Evolutionary conservation across 2,113 vertebrate genomes (phyloP), one percentile per base, ranked within the genome.

Genomic region (Indri indri): DNA sequence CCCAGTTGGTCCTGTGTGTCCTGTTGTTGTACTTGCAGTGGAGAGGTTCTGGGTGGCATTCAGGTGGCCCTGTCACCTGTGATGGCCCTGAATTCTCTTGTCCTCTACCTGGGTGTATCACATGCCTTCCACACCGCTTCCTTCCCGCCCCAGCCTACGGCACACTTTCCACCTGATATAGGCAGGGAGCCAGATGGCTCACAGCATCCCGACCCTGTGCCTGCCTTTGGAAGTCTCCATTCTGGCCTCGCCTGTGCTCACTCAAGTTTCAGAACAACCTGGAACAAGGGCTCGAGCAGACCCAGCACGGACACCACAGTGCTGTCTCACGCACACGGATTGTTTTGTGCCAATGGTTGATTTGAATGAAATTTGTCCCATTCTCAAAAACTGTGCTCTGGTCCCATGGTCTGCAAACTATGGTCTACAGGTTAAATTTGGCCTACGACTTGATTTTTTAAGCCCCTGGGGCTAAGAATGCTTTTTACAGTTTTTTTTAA

Each of bases 301-400:
- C 3, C 50, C 25, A 74, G n/a, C 37, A 11, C 34, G 0, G 25
- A 3, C 6, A 0, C 3, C 25, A 1, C 0, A 1, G 40, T 20
- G 0, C 8, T 2, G 4, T 42, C 42, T 79, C 6, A 11, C 0
- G 25, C 1, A 4, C 1, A 0, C 0, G 13, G 22, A 14, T 0
- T 4, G 30, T 4, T 40, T 50, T 14, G 0, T 63, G n/a, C 3
- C 20, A 42, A 25, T 9, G 30, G n/a, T 13, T 4, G 5, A 27
- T 25, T 0, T n/a, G 20, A 37, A 45, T 22, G n/a, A 2, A 59
- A 2, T 50, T 59, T 79, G 61, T 77, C 30, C 45, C 30, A 7
- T 70, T 71, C 45, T 77, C 82, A 10, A 18, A 30, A 25, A 32
- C 59, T 12, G 1, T 2, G 2, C 30, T 37, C 34, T 57, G 1